Evolutionary conservation across 2,113 vertebrate species (phyloP), one percentile per base, ranked within the genome.

Genomic region (Rhea americana): DNA sequence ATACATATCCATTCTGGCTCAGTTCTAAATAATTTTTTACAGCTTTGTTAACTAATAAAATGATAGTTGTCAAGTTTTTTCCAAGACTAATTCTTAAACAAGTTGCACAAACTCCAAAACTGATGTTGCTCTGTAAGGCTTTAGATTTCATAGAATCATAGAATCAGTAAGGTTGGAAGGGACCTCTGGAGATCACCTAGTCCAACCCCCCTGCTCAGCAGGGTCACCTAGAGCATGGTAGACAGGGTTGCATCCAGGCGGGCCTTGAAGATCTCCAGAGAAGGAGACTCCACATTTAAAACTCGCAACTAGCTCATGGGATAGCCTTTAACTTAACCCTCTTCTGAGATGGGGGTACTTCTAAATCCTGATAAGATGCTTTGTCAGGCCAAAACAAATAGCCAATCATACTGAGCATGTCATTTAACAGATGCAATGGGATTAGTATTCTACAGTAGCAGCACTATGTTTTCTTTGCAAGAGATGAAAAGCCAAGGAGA

Each of bases 71-170:
- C 84, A 77, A 88, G 25, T 12, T 89, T 92, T 88, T 22, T 61
- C 65, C 90, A 94, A 93, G 73, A 96, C 93, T 48, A 90, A 88
- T 89, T 94, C 87, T 85, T 85, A 89, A 94, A 93, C 51, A 96
- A 84, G 37, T 86, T 89, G 68, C 26, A 45, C 1, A 1, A 85
- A 93, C 71, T 71, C 78, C 61, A 50, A 51, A 48, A 67, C 85
- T 85, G 96, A 71, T 45, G 85, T 37, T n/a, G 73, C 76, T 93
- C 67, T 91, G 53, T 61, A 25, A 61, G 47, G 47, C 65, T 56
- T 67, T 95, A 90, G 91, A 96, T 93, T 35, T 35, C 35, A 35
- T 35, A 35, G 35, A 35, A 35, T 35, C 35, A 35, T 35, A 35
- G 35, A 35, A 35, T 35, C 35, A 6, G 35, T 35, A 35, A 35